These are phyloP conservation scores for Ophion ellenae DNA, from an alignment of 2,888 invertebrate genomes.

Conservation along the genomic window DNA sequence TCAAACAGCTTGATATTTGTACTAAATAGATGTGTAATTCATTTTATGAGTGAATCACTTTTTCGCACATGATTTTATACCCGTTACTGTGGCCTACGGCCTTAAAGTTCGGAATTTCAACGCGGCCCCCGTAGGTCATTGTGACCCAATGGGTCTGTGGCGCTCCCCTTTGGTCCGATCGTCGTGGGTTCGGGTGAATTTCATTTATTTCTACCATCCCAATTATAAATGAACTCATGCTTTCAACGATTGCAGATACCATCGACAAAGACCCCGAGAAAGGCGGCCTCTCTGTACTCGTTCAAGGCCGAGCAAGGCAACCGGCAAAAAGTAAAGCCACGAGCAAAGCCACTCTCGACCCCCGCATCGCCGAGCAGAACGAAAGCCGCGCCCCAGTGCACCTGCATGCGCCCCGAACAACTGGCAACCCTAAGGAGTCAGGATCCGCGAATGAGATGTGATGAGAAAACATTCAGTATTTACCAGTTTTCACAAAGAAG, in stretches of 20 bases:
- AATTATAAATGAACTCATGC: slow-evolving; percentile 66
- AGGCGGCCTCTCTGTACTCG: slow-evolving; percentile 98
- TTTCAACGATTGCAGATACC: slow-evolving; percentile 89
- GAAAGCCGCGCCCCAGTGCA: slow-evolving; percentile 96
- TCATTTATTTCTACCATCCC: slow-evolving; percentile 28
- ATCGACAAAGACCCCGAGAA: slow-evolving; percentile 98
- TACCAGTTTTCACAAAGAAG: neutral
- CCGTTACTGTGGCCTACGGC: no score
- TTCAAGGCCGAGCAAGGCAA: slow-evolving; percentile 93
- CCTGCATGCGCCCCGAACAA: slow-evolving; percentile 97
- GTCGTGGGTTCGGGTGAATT: neutral
- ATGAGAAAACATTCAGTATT: slow-evolving; percentile 27
- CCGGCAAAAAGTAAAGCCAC: slow-evolving; percentile 94
- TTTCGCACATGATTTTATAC: no score
- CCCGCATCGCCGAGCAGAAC: slow-evolving; percentile 96
- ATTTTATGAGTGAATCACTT: no score
- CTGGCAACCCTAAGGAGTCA: slow-evolving; percentile 93
- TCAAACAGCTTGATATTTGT: no score
- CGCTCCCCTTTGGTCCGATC: neutral
- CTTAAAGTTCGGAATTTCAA: no score
- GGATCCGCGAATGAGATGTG: slow-evolving; percentile 90
- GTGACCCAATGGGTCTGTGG: no score
- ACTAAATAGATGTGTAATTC: no score
- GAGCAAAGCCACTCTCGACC: slow-evolving; percentile 96
- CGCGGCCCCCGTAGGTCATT: no score